These are phyloP conservation scores for Ditylenchus weischeri DNA, from an alignment of 2,888 invertebrate species.

Conservation along the genomic window DNA sequence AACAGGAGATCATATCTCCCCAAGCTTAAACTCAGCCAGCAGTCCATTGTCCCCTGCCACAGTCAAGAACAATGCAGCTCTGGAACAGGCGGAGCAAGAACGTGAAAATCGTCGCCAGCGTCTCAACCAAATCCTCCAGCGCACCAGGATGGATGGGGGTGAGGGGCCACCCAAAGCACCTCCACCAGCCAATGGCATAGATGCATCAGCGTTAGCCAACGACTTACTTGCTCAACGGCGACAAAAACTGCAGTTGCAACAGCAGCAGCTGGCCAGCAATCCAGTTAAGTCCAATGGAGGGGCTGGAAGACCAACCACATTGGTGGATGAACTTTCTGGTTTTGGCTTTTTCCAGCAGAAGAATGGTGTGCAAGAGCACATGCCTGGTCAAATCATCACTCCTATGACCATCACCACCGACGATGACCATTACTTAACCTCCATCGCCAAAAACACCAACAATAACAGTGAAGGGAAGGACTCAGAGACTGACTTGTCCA, in stretches of 20 bases:
- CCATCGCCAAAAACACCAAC: neutral
- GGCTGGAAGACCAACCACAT: neutral
- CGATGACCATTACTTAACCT: neutral
- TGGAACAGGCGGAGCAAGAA: constrained; percentile 25
- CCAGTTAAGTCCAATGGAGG: neutral
- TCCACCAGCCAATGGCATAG: constrained; percentile 3
- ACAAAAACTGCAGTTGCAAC: constrained; percentile 16
- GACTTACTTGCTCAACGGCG: constrained; percentile 20
- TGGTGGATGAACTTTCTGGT: constrained; percentile 2
- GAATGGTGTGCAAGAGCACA: constrained; percentile 2
- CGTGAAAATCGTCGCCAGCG: constrained; percentile 22
- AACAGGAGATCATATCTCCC: too few relatives aligned
- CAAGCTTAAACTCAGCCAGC: neutral
- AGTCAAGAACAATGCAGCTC: neutral
- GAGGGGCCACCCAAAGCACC: constrained; percentile 5
- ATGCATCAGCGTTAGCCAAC: constrained; percentile 16
- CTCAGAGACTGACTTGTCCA: neutral
- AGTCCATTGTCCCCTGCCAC: constrained; percentile 1
- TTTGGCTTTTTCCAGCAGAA: constrained; percentile 6
- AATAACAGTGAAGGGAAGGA: constrained; percentile 1
- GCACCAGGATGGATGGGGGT: constrained; percentile 11
- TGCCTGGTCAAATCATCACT: neutral
- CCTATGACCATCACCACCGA: neutral
- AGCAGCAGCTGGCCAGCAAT: neutral
- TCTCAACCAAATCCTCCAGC: constrained; percentile 23